phyloP scores from a whole-genome alignment of 2,113 vertebrate genomes.

The Bucco capensis region DNA sequence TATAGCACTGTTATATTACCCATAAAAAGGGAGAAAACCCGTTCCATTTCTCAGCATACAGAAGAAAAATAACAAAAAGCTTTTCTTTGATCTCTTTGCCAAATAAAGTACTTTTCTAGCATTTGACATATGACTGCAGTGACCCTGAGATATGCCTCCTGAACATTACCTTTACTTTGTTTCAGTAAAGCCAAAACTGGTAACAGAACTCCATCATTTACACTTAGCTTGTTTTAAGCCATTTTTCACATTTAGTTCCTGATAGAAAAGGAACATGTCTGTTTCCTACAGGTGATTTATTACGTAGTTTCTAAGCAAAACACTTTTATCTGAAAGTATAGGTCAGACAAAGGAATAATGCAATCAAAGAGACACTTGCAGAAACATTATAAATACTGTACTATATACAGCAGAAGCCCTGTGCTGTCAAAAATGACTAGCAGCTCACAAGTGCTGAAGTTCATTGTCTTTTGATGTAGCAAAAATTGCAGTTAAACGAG shows the following conservation, averaged over 20 bases:
- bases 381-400: slow-evolving; percentile 67
- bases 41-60: not conserved
- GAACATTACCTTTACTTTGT: slow-evolving; percentile 59
- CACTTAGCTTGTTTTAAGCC: slow-evolving; percentile 49
- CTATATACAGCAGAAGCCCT: slow-evolving; percentile 29
- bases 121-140: slow-evolving; percentile 58
- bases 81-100: slow-evolving; percentile 62
- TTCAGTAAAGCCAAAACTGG: slow-evolving; percentile 61
- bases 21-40: slow-evolving; percentile 5
- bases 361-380: slow-evolving; percentile 53
- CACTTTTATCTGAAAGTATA: slow-evolving; percentile 68
- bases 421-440: slow-evolving; percentile 49
- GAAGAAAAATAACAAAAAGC: slow-evolving; percentile 43
- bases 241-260: slow-evolving; percentile 52
- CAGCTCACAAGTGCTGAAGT: slow-evolving; percentile 19
- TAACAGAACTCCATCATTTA: slow-evolving; percentile 68
- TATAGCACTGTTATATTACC: slow-evolving; percentile 9
- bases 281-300: slow-evolving; percentile 64
- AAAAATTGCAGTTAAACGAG: not conserved
- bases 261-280: slow-evolving; percentile 47
- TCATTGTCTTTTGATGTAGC: slow-evolving; percentile 24
- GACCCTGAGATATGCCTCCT: slow-evolving; percentile 53
- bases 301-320: slow-evolving; percentile 65
- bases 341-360: slow-evolving; percentile 66
- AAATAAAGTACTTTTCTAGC: slow-evolving; percentile 55